Base-by-base conservation (phyloP, 2,797 vertebrate species). In the Melanotaenia boesemani region DNA sequence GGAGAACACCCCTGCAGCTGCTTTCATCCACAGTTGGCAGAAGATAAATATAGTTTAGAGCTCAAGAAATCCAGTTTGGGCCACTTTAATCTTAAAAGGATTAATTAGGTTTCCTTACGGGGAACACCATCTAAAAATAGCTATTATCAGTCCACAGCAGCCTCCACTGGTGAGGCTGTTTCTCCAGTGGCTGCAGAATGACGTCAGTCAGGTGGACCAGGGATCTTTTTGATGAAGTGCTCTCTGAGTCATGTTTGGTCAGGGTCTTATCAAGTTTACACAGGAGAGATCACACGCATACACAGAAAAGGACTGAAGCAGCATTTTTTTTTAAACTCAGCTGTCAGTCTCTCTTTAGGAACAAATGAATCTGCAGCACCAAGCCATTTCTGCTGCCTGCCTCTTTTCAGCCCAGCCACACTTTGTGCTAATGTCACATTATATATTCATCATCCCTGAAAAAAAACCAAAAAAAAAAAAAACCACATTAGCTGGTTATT, bases 41-140 rank as follows among this genome's bases (percentile, higher is more conserved):
- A 70, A 78, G 73, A 77, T 34, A 55, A 22, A 66, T 30, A 9
- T 63, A 50, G 82, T 70, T 74, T 71, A 55, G 66, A 75, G 67
- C 12, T 44, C 55, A 64, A 67, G 65, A 58, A 67, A 66, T 81
- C 68, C 61, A 57, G 5, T 52, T 66, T 39, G 76, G 52, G 59
- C 56, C 20, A 26, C 46, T 67, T 82, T 46, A 34, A 52, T 74
- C 63, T 61, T 67, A 61, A 26, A 77, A 77, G 69, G 77, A 88
- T 89, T 80, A 79, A 75, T 39, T 67, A 75, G 71, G 81, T 77
- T 89, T 84, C 70, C 77, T 82, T 36, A 39, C 24, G 77, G 85
- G 80, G 70, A 88, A 77, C 70, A 57, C 72, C 44, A n/a, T 67
- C 88, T 80, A 84, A 87, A 88, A 86, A 89, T 80, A 90, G 30